Conservation (phyloP, 2,888 invertebrate genomes). For the Phortica magna region DNA sequence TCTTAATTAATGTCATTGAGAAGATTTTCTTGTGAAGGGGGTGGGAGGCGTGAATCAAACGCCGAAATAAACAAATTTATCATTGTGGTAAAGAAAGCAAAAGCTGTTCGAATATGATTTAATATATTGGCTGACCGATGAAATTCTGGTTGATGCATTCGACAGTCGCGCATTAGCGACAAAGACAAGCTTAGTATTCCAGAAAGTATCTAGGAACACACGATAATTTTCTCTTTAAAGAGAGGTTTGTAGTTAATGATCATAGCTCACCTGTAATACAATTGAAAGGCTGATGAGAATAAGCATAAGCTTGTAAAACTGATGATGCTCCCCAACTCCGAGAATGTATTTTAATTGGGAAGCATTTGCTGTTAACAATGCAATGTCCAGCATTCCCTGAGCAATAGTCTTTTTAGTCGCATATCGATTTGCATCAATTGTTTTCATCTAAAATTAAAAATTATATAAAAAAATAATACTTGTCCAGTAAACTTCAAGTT, state of each 20-base stretch:
- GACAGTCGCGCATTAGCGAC: slow-evolving; percentile 87
- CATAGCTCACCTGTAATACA: slow-evolving; percentile 86
- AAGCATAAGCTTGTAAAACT: slow-evolving; percentile 90
- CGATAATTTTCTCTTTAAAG: slow-evolving; percentile 24
- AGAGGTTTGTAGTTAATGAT: slow-evolving; percentile 29
- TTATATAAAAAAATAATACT: not conserved
- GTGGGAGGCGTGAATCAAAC: slow-evolving; percentile 83
- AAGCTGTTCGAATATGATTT: slow-evolving; percentile 85
- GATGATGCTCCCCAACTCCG: slow-evolving; percentile 90
- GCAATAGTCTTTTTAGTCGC: slow-evolving; percentile 95
- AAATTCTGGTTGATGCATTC: slow-evolving; percentile 85
- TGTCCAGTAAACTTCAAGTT: not conserved
- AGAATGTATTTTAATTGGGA: slow-evolving; percentile 92
- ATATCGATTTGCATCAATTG: slow-evolving; percentile 91
- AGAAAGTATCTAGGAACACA: slow-evolving; percentile 82
- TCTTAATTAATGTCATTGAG: slow-evolving; percentile 60
- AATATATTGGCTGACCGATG: slow-evolving; percentile 84
- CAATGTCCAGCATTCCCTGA: slow-evolving; percentile 93
- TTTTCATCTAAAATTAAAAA: slow-evolving; percentile 81
- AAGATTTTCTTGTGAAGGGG: slow-evolving; percentile 61
- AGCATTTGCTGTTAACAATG: slow-evolving; percentile 91
- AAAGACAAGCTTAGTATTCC: slow-evolving; percentile 86
- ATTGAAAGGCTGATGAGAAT: slow-evolving; percentile 89
- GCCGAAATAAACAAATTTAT: slow-evolving; percentile 88
- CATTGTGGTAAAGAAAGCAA: slow-evolving; percentile 86